Base-by-base conservation (phyloP, 2,113 vertebrate species). In the Phyllopteryx taeniolatus region DNA sequence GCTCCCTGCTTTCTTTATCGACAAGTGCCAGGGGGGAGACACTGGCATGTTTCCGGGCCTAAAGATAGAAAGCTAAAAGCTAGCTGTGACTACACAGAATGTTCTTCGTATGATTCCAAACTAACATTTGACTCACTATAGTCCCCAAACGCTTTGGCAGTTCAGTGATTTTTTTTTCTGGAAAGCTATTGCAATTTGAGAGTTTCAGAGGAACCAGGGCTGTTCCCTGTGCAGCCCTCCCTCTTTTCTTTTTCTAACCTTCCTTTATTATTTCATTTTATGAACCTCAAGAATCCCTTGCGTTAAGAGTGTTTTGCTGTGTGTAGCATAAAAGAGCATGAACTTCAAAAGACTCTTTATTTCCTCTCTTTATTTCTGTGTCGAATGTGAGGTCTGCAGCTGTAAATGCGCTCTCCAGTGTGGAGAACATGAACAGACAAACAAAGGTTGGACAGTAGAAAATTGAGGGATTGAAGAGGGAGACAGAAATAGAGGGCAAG, bases 41-140 rank as follows among this genome's bases (percentile, higher is more conserved):
- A 43, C 66, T 47, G 77, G 62, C 56, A n/a, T 71, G 74, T 80
- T 72, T 85, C 67, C 70, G 62, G 51, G 79, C 74, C 63, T 76
- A 47, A 67, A 84, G 79, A 83, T 19, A 33, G 53, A 51, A 78
- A 79, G 85, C 73, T 6, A 44, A 68, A 72, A 8, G 43, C 67
- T 67, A 79, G 57, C 71, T 80, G 75, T 54, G 66, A 67, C 71
- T 73, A 56, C 77, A 71, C 79, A 77, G 46, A 74, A 81, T 51
- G 66, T 76, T 72, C 70, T 86, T 87, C 74, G 75, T 78, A 79
- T 85, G 85, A 82, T 74, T 82, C 81, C 82, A 77, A 88, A 84
- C 79, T 79, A 88, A 87, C 87, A 85, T 89, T 88, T 83, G 82
- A 86, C 73, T 79, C 79, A 69, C 81, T 83, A 79, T 75, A 70